Base-by-base conservation (phyloP, 2,888 invertebrate species). In the Cantharis rufa region DNA sequence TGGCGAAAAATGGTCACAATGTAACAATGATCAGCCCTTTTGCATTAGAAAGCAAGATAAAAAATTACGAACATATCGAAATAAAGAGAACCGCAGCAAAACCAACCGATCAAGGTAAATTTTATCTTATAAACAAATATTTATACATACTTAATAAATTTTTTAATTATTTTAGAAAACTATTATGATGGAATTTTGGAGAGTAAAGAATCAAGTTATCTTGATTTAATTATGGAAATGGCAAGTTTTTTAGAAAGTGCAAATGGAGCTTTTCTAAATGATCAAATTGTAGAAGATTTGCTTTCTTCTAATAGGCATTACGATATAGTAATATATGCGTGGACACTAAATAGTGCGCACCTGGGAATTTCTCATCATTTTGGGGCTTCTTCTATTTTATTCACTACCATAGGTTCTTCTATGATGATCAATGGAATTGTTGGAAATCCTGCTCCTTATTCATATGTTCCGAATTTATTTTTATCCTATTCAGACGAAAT, bases 1-100 rank as follows among this genome's bases (percentile, higher is more conserved):
- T 91, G 64, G 90, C 90, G 13, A 88, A 87, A 81, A 87, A 89
- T 21, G 89, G 90, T 75, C 90, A 91, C 82, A 89, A 91, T 78
- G 89, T 91, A 72, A 90, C 90, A 24, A 88, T 91, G 81, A 88
- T 91, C 69, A 85, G 83, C 79, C 81, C 84, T 0, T 84, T 80
- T 79, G 82, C 83, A 0, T 70, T 81, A 13, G 76, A 80, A 61
- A 66, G 80, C 62, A 74, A 79, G 5, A 70, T 81, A 7, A 71
- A 81, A 15, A 84, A 84, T 73, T 84, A 83, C 70, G 81, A 80
- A 1, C 82, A 84, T 71, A 76, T 84, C 15, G 64, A 79, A 13
- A 16, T 77, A 69, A 66, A 4, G 13, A 48, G 2, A 7, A 4
- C 21, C 7, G 13, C 7, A 48, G 1, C 13, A 48, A 48, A 48